Evolutionary conservation across 2,888 invertebrate genomes (phyloP).

Genomic region (Pheosia tremula): DNA sequence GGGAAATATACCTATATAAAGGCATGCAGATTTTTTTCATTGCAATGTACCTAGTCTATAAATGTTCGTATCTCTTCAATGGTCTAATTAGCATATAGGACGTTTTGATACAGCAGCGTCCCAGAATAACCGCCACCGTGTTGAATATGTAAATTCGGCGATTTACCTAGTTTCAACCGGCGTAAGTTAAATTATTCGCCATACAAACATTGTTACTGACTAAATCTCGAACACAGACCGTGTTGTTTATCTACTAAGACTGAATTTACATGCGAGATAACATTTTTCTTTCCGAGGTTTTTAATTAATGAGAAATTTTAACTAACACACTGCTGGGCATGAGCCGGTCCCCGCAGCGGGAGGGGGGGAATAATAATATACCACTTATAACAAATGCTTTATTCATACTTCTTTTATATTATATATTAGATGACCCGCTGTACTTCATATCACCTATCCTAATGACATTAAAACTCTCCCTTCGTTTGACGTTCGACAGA

Average conservation of each 20-base stretch:
- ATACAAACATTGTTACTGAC: conserved; percentile 3
- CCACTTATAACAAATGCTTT: too few relatives aligned
- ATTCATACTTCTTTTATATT: too few relatives aligned
- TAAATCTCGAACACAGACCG: not conserved
- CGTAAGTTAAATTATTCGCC: conserved; percentile 15
- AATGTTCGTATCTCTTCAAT: not conserved
- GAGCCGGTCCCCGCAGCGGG: too few relatives aligned
- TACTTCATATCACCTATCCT: too few relatives aligned
- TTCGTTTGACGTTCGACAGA: too few relatives aligned
- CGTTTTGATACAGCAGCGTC: not conserved
- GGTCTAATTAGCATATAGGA: not conserved
- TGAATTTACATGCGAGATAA: conserved; percentile 10
- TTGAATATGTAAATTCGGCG: conserved; percentile 2
- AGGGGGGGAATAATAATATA: too few relatives aligned
- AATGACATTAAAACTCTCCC: too few relatives aligned
- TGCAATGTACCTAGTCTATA: not conserved
- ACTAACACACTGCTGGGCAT: too few relatives aligned
- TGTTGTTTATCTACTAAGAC: conserved; percentile 10
- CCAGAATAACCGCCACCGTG: not conserved
- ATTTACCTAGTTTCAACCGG: conserved; percentile 3
- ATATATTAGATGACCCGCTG: too few relatives aligned
- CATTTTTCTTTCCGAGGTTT: not conserved
- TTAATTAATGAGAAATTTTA: too few relatives aligned
- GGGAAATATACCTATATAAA: too few relatives aligned
- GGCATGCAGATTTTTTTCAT: not conserved